Percentiles rank a stretch among this genome's conserved stretches.
phyloP scores from a whole-genome alignment of 2,797 vertebrate genomes.

The Smutsia gigantea region DNA sequence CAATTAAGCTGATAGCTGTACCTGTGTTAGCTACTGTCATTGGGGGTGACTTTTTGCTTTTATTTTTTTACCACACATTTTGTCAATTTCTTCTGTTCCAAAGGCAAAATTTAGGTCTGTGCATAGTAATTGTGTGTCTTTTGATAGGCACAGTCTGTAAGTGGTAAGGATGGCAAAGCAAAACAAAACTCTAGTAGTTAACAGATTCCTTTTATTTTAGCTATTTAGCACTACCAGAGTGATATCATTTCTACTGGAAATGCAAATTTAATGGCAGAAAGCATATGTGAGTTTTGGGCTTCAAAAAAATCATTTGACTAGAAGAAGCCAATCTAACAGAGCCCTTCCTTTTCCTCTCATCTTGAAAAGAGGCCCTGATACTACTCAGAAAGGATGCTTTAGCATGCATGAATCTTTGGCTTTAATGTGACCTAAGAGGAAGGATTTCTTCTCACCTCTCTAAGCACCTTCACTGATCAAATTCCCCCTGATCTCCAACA shows the following conservation, averaged over 20 bases:
- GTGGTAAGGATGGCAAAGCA: not conserved
- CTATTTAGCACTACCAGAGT: not conserved
- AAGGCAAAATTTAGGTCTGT: not conserved
- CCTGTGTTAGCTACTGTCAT: constrained; percentile 55
- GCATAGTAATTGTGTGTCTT: not conserved
- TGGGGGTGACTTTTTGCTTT: constrained; percentile 26
- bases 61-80: constrained; percentile 24
- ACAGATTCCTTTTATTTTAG: not conserved
- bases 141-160: not conserved
- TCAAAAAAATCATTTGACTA: not conserved
- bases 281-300: not conserved
- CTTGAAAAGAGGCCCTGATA: not conserved
- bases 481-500: not conserved
- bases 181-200: not conserved
- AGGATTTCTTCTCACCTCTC: not conserved
- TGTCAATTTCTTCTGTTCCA: not conserved
- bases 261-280: not conserved
- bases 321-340: not conserved
- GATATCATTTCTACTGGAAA: not conserved
- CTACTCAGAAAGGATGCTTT: not conserved
- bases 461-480: not conserved
- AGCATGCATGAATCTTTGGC: not conserved
- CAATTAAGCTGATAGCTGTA: constrained; percentile 68
- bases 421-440: not conserved
- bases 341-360: not conserved